Evolutionary conservation across 2,888 invertebrate species (phyloP), one percentile per base, ranked within the genome.

Genomic region (Hermodice carunculata): DNA sequence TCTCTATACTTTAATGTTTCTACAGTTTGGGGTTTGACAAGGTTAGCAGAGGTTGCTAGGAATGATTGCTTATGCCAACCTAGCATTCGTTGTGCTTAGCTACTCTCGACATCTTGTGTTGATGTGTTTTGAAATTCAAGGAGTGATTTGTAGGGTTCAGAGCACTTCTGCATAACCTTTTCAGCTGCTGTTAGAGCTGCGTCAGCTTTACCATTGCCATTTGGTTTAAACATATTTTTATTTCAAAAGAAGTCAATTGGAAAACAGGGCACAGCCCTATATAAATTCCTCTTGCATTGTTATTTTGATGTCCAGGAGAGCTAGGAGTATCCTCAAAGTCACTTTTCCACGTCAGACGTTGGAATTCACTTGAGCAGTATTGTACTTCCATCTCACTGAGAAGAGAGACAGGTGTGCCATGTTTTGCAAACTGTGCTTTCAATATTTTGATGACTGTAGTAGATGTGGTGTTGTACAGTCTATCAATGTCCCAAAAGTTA

Each of bases 131-230:
- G n/a, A n/a, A n/a, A n/a, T n/a, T 42, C 37, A 64, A 60, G 11
- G 17, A 59, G 53, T 34, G 54, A 52, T 5, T 57, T 3, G 29
- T 32, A 59, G 6, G 54, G 48, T 11, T 49, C 37, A 14, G 42
- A 17, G 42, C 51, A 56, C 26, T 70, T 73, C 11, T 17, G 57
- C 24, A 74, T 48, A 0, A 75, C 22, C 11, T 32, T 43, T 46
- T 74, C 76, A 0, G 60, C 54, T 1, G 53, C 73, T 51, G 70
- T 68, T 0, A 76, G 75, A 14, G 64, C 66, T 22, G 46, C 59
- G 40, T 75, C 76, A 1, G 67, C 71, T 14, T 67, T 56, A 17
- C 76, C 74, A 54, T 76, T 76, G 8, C 57, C 48, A 24, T n/a
- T n/a, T n/a, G n/a, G n/a, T n/a, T n/a, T n/a, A n/a, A n/a, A n/a